Base-by-base conservation (phyloP, 2,797 vertebrate genomes). In the Onychomys leucogaster region DNA sequence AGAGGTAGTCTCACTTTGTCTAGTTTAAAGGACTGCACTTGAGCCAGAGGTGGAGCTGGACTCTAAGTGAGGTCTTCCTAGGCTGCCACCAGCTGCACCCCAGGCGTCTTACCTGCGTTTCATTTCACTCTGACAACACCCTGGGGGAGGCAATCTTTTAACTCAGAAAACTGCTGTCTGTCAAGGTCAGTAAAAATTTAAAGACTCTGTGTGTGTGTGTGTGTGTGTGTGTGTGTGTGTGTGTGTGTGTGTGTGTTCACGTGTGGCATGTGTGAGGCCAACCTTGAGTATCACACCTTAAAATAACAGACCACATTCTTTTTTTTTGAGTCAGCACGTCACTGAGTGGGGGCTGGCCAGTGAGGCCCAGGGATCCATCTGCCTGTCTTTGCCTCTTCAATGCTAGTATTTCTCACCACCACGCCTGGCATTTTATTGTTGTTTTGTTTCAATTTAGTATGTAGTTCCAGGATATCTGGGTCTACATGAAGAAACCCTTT, bases 61-160 rank as follows among this genome's bases (percentile, higher is more conserved):
- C 14, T 19, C 57, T 43, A 78, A 89, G 52, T 11, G 9, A 10
- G 16, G 34, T 61, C 57, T 37, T 17, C 32, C 69, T 2, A 2
- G 75, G 49, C 16, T 46, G 52, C 29, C 41, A 1, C 32, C 4
- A 7, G 0, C 65, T 37, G 0, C 12, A 34, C n/a, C 34, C 76
- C 12, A 17, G 63, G 10, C 43, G 32, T 41, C 34, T 59, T 6
- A 25, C 11, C 55, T 5, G 27, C 7, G 29, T 27, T 52, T 75
- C 10, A 5, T 37, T 84, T 73, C 46, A 19, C 41, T 37, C 29
- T 76, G 14, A 10, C 43, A 49, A 34, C 14, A 1, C 57, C 59
- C 55, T 11, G 49, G 11, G 49, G 49, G 49, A 13, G 49, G 10
- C 11, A n/a, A 52, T 69, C 2, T n/a, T 85, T 85, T 85, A 49